Base-by-base conservation (phyloP, 2,888 invertebrate species). In the Rotaria macrura region DNA sequence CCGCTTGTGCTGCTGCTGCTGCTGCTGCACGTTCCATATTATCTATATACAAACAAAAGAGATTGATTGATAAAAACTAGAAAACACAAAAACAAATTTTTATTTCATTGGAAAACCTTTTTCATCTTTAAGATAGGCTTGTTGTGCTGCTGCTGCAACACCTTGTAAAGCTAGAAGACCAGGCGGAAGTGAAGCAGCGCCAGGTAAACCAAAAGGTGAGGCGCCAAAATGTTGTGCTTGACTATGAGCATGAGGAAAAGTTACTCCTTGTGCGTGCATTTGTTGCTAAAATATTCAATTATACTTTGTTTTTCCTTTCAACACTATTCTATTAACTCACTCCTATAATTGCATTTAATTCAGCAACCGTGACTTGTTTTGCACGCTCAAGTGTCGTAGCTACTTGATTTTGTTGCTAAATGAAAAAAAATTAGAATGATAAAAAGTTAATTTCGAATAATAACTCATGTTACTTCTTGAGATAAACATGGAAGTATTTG, bases 311-410 rank as follows among this genome's bases (percentile, higher is more conserved):
- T 55, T 84, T n/a, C 5, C 1, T 5, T 29, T 52, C 2, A 12
- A 25, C 7, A 55, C 47, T 49, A 57, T 25, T 25, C 12, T 20
- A 72, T 49, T 34, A 90, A 95, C 95, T 94, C 93, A 97, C 97
- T 94, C 96, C 96, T 90, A 97, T 96, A 89, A 97, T 96, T 89
- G 96, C 94, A 92, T 96, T 97, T 88, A 97, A 93, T 92, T 97
- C 97, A 88, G 96, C 94, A 96, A 97, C 96, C 65, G 91, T 96
- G 90, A 99, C 96, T 92, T 97, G 96, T 92, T 98, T 98, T 89
- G 97, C 97, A 91, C 97, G 93, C 89, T 99, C 98, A 84, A 98
- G 95, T 29, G 98, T 96, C 85, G 95, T 94, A 52, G 96, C 95
- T 84, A 98, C 97, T 92, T 96, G 96, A 92, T 96, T 96, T 91